A percentile compares a stretch with the other conserved stretches of the same genome.
phyloP scores from a whole-genome alignment of 2,113 vertebrate species.

The Sminthopsis crassicaudata region DNA sequence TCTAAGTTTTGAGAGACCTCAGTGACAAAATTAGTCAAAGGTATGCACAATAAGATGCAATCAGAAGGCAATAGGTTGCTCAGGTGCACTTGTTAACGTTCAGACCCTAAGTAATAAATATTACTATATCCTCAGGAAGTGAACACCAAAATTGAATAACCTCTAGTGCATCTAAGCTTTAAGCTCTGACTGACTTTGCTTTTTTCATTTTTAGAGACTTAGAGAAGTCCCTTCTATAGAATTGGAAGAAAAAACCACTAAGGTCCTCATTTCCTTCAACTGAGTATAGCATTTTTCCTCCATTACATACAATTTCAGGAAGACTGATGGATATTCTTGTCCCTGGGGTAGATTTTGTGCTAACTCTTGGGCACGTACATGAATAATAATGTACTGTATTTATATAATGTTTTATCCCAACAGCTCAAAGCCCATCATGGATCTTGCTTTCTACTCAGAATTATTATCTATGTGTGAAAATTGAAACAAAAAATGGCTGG shows the following conservation, averaged over 20 bases:
- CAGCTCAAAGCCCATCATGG: not conserved
- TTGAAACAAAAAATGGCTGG: not conserved
- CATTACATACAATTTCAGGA: not conserved
- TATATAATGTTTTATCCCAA: constrained; percentile 12
- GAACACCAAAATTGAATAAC: not conserved
- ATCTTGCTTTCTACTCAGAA: not conserved
- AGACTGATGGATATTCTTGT: not conserved
- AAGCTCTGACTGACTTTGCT: not conserved
- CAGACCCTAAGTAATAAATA: not conserved
- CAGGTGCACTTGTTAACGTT: not conserved
- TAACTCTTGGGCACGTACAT: not conserved
- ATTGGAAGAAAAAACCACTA: not conserved
- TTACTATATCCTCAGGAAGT: not conserved
- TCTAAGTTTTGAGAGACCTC: not conserved
- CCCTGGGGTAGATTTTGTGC: not conserved
- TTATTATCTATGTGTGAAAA: not conserved
- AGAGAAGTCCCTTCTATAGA: not conserved
- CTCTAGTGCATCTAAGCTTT: not conserved
- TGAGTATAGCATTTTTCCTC: not conserved
- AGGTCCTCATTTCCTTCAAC: not conserved
- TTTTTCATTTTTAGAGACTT: not conserved
- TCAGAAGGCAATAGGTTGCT: not conserved
- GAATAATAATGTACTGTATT: not conserved
- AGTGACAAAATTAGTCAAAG: not conserved
- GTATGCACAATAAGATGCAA: not conserved